Evolutionary conservation across 2,797 vertebrate species (phyloP).

Genomic region (Hemibagrus guttatus): DNA sequence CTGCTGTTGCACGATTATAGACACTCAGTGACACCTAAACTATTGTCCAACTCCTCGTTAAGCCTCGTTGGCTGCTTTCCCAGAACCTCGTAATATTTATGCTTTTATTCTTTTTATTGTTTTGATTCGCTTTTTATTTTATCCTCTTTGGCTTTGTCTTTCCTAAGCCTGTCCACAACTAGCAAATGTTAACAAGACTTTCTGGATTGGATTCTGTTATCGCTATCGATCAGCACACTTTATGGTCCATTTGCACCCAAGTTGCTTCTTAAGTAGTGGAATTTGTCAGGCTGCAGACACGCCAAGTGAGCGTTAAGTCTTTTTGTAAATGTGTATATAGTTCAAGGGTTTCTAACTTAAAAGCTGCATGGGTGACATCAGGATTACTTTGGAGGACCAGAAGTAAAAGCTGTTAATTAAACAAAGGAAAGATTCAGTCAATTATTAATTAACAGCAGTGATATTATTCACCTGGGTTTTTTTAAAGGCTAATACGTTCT

Average conservation of each 20-base stretch:
- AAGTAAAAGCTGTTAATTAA: neutral
- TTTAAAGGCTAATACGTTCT: neutral
- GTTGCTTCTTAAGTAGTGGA: slow-evolving; percentile 14
- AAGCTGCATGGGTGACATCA: neutral
- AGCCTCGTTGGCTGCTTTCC: slow-evolving; percentile 66
- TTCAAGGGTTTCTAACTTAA: neutral
- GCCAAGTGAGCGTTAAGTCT: neutral
- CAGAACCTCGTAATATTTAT: slow-evolving; percentile 53
- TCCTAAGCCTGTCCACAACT: slow-evolving; percentile 50
- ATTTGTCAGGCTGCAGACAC: neutral
- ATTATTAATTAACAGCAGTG: too few relatives aligned
- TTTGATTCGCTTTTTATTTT: slow-evolving; percentile 43
- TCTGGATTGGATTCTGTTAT: slow-evolving; percentile 35
- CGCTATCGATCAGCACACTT: slow-evolving; percentile 47
- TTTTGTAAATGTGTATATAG: neutral
- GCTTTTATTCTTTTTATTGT: slow-evolving; percentile 37
- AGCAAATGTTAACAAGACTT: slow-evolving; percentile 57
- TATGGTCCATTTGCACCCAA: slow-evolving; percentile 56
- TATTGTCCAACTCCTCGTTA: slow-evolving; percentile 65
- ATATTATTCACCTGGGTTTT: neutral
- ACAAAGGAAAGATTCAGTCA: too few relatives aligned
- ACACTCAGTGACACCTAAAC: slow-evolving; percentile 52
- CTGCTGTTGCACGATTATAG: slow-evolving; percentile 58
- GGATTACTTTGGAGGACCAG: neutral
- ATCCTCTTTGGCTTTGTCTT: slow-evolving; percentile 37